phyloP scores from a whole-genome alignment of 2,888 invertebrate genomes.

The Nymphalis urticae region DNA sequence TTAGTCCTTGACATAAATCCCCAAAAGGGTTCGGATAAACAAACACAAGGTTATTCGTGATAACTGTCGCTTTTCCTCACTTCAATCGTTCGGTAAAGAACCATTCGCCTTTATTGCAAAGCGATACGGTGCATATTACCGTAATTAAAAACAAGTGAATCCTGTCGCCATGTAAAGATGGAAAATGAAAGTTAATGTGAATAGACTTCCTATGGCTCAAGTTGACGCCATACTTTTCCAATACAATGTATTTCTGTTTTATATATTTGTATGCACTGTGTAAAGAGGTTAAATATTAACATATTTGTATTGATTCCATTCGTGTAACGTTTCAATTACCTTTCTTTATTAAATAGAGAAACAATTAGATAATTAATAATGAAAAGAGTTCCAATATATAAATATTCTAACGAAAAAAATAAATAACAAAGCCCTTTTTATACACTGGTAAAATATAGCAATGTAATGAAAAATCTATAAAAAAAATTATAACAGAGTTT shows the following conservation, averaged over 20 bases:
- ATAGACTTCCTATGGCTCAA: slow-evolving; percentile 29
- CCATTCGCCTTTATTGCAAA: background rate
- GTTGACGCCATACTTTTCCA: slow-evolving; percentile 24
- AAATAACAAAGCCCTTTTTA: too few relatives aligned
- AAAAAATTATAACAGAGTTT: too few relatives aligned
- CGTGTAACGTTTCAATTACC: too few relatives aligned
- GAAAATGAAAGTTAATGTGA: slow-evolving; percentile 34
- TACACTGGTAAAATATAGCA: too few relatives aligned
- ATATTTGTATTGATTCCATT: background rate
- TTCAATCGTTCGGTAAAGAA: background rate
- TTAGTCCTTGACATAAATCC: slow-evolving; percentile 17
- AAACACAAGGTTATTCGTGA: slow-evolving; percentile 12
- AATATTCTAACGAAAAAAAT: too few relatives aligned
- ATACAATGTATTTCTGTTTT: background rate
- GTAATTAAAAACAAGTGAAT: slow-evolving; percentile 5
- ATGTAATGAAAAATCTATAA: too few relatives aligned
- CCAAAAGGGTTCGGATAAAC: slow-evolving; percentile 12
- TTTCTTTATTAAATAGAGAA: too few relatives aligned
- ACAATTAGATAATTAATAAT: too few relatives aligned
- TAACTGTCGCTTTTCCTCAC: slow-evolving; percentile 11
- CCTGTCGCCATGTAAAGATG: slow-evolving; percentile 28
- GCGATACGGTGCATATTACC: slow-evolving; percentile 3
- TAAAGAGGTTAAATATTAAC: background rate
- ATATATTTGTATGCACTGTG: background rate
- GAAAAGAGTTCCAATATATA: too few relatives aligned